Percentiles rank a stretch among this genome's conserved stretches.
Conservation (phyloP, 2,113 vertebrate species). For the human region DNA sequence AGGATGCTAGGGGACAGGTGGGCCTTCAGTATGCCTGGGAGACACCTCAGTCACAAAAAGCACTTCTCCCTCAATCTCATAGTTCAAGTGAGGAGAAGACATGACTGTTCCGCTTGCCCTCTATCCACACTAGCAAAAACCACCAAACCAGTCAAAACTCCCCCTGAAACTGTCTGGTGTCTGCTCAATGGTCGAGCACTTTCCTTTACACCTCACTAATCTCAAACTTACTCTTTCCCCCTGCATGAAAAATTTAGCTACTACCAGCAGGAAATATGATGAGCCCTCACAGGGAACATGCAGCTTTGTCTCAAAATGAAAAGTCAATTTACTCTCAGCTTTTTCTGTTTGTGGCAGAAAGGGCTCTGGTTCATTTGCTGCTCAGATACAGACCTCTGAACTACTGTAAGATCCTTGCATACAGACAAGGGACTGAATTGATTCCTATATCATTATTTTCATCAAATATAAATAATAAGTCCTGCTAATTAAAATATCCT, state of each 20-base stretch:
- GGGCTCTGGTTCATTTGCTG: neutral
- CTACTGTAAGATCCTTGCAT: neutral
- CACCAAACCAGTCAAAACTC: no score
- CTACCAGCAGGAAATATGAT: neutral
- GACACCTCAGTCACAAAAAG: neutral
- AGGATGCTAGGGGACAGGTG: neutral
- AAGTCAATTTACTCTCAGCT: neutral
- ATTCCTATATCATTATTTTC: neutral
- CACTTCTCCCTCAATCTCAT: neutral
- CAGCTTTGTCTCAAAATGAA: neutral
- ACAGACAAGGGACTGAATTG: neutral
- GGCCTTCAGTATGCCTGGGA: neutral
- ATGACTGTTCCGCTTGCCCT: neutral
- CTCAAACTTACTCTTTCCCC: neutral
- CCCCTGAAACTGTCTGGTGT: neutral
- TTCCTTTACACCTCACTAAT: neutral
- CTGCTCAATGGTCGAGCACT: neutral
- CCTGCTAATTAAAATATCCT: neutral
- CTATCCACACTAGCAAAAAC: neutral
- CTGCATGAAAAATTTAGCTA: neutral
- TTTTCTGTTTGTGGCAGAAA: neutral
- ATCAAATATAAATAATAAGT: conserved; percentile 14
- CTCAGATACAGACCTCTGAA: neutral
- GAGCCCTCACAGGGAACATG: neutral
- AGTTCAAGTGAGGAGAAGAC: neutral